phyloP scores from a whole-genome alignment of 2,888 invertebrate genomes.

The Erannis defoliaria region DNA sequence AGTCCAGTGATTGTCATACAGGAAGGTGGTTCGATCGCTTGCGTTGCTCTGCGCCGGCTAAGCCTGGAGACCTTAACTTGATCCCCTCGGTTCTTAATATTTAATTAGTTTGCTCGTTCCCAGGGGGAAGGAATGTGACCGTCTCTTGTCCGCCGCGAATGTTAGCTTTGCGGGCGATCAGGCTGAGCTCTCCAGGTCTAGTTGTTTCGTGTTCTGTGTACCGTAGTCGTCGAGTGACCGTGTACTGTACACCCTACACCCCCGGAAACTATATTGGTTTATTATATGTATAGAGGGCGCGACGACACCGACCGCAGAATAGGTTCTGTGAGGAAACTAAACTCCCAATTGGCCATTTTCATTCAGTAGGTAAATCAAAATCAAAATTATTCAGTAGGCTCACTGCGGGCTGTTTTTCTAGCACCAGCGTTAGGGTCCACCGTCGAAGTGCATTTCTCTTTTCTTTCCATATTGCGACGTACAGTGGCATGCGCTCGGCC shows the following conservation, averaged over 20 bases:
- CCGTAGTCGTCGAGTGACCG: constrained; percentile 85
- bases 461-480: constrained; percentile 86
- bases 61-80: constrained; percentile 34
- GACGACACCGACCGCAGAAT: constrained; percentile 83
- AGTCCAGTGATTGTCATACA: constrained; percentile 5
- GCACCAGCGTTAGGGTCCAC: constrained; percentile 87
- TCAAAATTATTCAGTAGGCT: constrained; percentile 78
- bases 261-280: constrained; percentile 86
- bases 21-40: constrained; percentile 6
- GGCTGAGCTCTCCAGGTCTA: constrained; percentile 43
- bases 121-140: background rate
- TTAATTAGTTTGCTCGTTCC: background rate
- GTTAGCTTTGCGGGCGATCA: constrained; percentile 15
- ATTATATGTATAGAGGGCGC: constrained; percentile 84
- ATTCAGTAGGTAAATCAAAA: constrained; percentile 70
- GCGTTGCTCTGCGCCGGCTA: constrained; percentile 36
- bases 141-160: constrained; percentile 6
- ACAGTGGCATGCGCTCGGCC: constrained; percentile 99
- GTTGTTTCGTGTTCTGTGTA: constrained; percentile 82
- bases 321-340: constrained; percentile 84
- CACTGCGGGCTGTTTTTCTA: constrained; percentile 90
- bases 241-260: constrained; percentile 78
- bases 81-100: constrained; percentile 19
- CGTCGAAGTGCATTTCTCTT: constrained; percentile 85
- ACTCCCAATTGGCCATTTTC: constrained; percentile 83